Base-by-base conservation (phyloP, 2,113 vertebrate genomes). In the Epinephelus fuscoguttatus region DNA sequence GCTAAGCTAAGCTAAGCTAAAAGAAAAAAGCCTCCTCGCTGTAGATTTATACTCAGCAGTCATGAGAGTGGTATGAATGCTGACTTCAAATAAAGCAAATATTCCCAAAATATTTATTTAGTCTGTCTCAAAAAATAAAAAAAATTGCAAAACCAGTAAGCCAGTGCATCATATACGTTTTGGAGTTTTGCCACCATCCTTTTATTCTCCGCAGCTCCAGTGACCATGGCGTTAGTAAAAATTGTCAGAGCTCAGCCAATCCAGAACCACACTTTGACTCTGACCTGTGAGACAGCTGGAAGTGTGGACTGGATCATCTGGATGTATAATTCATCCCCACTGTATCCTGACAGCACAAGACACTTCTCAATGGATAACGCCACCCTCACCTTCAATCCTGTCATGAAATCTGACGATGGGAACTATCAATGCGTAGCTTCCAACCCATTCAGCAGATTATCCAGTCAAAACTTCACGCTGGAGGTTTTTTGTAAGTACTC, bases 321-420 rank as follows among this genome's bases (percentile, higher is more conserved):
- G 88, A 63, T 49, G 70, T 63, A 69, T 67, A 2, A 62, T 15
- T 27, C 21, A 25, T 25, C 4, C 50, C 56, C 19, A 10, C 30
- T 92, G 52, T 49, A 33, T 21, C 1, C 72, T 18, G 57, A 59
- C 27, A 30, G 52, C 33, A 84, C 33, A 33, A 81, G 1, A 40
- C 70, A 15, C 9, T 40, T 91, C 33, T 81, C 86, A 21, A 62
- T 62, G 76, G 42, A 84, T 45, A 88, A 90, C 57, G 10, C 60
- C 30, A 88, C 79, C 37, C 79, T 91, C 30, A 89, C 84, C 23
- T 89, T 90, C 64, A 75, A 70, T n/a, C 82, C 79, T 49, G 70
- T 91, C 49, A 42, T 80, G 68, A 2, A 17, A 7, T 82, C 81
- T 56, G 86, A 89, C 71, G 70, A 69, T 13, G 88, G 88, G 18